Base-by-base conservation (phyloP, 2,888 invertebrate species). In the Microctonus brassicae region DNA sequence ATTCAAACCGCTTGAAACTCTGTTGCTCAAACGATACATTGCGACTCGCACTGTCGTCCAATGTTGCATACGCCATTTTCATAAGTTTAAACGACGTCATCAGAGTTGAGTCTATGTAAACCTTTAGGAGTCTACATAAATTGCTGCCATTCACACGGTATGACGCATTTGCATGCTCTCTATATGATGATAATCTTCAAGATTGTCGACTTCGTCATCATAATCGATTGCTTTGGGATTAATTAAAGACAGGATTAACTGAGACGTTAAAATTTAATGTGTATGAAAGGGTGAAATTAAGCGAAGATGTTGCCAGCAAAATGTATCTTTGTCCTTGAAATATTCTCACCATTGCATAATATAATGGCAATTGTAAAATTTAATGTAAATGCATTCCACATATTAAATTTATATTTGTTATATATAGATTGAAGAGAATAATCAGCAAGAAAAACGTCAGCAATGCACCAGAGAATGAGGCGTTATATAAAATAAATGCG, bases 291-390 rank as follows among this genome's bases (percentile, higher is more conserved):
- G 26, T 67, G 58, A 69, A 70, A 76, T 87, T 86, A 86, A 84
- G 85, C 83, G 86, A 86, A 86, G 86, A 86, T 87, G 86, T 85
- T 82, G 86, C 86, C 6, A 0, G 11, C 13, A 39, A n/a, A n/a
- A n/a, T n/a, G n/a, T n/a, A n/a, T n/a, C n/a, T n/a, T n/a, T n/a
- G n/a, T n/a, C n/a, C n/a, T n/a, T n/a, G n/a, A n/a, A n/a, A n/a
- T n/a, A n/a, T n/a, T n/a, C n/a, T n/a, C n/a, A n/a, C n/a, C n/a
- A n/a, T n/a, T n/a, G n/a, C n/a, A n/a, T n/a, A n/a, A n/a, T n/a
- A n/a, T n/a, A n/a, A n/a, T n/a, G n/a, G n/a, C n/a, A n/a, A n/a
- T n/a, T n/a, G n/a, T n/a, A n/a, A n/a, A 84, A 79, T 29, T 29
- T 29, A 29, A 29, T 29, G 3, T 29, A 3, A 29, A 29, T 29